phyloP scores from a whole-genome alignment of 2,113 vertebrate species.

The Daphoenositta chrysoptera region DNA sequence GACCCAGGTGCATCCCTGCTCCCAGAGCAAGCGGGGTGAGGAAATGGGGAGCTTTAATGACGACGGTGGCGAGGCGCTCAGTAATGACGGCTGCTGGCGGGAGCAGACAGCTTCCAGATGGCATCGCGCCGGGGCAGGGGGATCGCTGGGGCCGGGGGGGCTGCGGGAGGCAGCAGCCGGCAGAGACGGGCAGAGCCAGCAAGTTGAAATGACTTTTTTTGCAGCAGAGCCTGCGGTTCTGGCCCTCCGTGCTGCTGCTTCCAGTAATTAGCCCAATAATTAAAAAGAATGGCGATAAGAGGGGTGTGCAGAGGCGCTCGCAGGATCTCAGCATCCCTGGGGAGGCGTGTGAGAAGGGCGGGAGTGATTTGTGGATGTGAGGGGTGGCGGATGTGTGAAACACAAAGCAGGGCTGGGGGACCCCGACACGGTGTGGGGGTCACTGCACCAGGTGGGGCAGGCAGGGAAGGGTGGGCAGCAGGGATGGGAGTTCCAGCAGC shows the following conservation, averaged over 20 bases:
- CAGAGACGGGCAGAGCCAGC: not conserved
- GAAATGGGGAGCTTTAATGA: conserved; percentile 23
- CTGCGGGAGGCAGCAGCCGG: not conserved
- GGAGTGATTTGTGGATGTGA: not conserved
- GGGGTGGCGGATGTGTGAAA: not conserved
- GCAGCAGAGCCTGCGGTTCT: not conserved
- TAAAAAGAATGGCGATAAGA: not conserved
- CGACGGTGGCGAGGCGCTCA: not conserved
- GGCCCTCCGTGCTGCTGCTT: conserved; percentile 1
- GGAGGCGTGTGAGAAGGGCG: not conserved
- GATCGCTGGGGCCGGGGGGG: not conserved
- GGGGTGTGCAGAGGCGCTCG: not conserved
- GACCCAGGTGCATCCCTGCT: conserved; percentile 21
- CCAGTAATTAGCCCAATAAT: conserved; percentile 44
- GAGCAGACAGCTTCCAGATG: conserved; percentile 70
- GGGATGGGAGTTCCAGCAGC: not conserved
- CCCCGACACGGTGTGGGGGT: accelerated
- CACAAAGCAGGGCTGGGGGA: not conserved
- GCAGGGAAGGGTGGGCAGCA: not conserved
- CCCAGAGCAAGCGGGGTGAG: not conserved
- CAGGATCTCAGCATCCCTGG: not conserved
- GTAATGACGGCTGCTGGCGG: conserved; percentile 35
- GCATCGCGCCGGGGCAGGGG: not conserved
- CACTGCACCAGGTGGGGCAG: accelerated
- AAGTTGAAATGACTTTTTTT: not conserved